These are phyloP conservation scores for Andrena marginata DNA, from an alignment of 2,888 invertebrate genomes.

Conservation along the genomic window DNA sequence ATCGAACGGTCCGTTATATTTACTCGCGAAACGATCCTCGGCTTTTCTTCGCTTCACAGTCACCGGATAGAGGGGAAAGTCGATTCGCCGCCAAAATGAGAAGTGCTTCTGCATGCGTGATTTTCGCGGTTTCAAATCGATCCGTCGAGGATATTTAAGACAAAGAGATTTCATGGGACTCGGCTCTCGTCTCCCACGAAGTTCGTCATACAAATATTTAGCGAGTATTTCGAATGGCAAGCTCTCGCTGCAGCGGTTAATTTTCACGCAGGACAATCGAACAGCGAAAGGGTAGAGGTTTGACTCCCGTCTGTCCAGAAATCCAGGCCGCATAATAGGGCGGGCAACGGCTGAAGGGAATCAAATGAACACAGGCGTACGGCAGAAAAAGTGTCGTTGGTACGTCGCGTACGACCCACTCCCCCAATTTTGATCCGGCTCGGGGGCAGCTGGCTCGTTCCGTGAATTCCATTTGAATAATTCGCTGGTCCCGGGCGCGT, in stretches of 20 bases:
- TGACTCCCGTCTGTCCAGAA: slow-evolving; percentile 36
- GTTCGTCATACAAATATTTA: too few relatives aligned
- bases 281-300: slow-evolving; percentile 15
- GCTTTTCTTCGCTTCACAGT: slow-evolving; percentile 34
- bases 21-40: slow-evolving; percentile 53
- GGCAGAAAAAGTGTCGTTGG: slow-evolving; percentile 65
- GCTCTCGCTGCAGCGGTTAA: background rate
- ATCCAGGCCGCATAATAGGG: slow-evolving; percentile 45
- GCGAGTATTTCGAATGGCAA: background rate
- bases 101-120: slow-evolving; percentile 29
- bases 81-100: slow-evolving; percentile 26
- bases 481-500: slow-evolving; percentile 78
- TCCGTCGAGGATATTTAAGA: slow-evolving; percentile 11
- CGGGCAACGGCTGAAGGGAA: slow-evolving; percentile 58
- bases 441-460: slow-evolving; percentile 77
- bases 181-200: too few relatives aligned
- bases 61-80: background rate
- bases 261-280: background rate
- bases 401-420: slow-evolving; percentile 44
- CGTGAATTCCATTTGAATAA: slow-evolving; percentile 82
- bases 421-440: slow-evolving; percentile 57
- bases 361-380: slow-evolving; percentile 53
- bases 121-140: slow-evolving; percentile 18
- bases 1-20: slow-evolving; percentile 56
- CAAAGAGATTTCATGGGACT: background rate